These are phyloP conservation scores for Zophobas atratus DNA, from an alignment of 1,140 invertebrate genomes.

Conservation along the genomic window DNA sequence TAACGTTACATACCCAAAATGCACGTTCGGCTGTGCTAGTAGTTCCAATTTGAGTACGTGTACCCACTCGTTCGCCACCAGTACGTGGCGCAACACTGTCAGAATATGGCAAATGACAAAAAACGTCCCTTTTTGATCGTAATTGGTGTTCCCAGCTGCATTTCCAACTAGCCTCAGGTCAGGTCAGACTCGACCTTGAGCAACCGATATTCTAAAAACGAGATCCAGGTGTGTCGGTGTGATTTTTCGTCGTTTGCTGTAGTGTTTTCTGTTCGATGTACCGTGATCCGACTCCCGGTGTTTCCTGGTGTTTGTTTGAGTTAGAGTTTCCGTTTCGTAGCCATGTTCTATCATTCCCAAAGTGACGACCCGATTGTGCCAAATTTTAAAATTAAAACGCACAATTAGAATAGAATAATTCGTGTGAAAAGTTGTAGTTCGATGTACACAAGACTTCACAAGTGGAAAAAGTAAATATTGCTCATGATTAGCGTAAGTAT, in stretches of 20 bases:
- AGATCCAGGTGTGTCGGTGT: too few species aligned
- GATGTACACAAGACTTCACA: constrained; percentile 47
- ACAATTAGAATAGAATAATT: constrained; percentile 32
- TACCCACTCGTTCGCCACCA: too few species aligned
- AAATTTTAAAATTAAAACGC: constrained; percentile 45
- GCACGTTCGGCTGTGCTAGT: too few species aligned
- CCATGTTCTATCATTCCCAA: constrained; percentile 24
- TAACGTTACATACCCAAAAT: too few species aligned
- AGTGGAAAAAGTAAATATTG: constrained; percentile 45
- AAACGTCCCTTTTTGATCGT: neutral
- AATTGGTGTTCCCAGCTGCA: too few species aligned
- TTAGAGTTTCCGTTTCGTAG: neutral
- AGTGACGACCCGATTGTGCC: constrained; percentile 36
- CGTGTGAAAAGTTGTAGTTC: constrained; percentile 32
- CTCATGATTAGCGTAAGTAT: constrained; percentile 52
- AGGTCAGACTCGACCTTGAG: too few species aligned
- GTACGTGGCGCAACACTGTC: too few species aligned
- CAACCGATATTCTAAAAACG: too few species aligned
- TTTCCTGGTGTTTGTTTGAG: neutral
- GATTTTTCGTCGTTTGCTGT: too few species aligned
- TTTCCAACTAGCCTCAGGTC: too few species aligned
- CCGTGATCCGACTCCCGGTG: neutral
- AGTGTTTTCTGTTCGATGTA: neutral
- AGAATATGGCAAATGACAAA: too few species aligned
- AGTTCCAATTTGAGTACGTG: too few species aligned